Percentiles rank a stretch among this genome's conserved stretches.
These are phyloP conservation scores for Drosophila tanythrix DNA, from an alignment of 2,888 invertebrate genomes.

Conservation along the genomic window DNA sequence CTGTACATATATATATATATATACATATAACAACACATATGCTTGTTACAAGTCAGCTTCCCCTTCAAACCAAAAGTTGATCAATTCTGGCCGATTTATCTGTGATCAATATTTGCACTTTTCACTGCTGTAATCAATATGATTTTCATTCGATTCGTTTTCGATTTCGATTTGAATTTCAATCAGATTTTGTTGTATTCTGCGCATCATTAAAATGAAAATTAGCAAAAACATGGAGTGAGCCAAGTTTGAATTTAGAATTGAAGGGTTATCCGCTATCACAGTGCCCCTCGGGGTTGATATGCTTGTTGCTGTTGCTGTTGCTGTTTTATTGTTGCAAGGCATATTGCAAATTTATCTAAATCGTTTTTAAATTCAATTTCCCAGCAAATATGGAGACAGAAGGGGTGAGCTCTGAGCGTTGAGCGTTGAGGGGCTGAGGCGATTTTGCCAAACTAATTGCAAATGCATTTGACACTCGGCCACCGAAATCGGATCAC, in stretches of 20 bases:
- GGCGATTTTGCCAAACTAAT: slow-evolving; percentile 72
- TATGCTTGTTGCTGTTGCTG: slow-evolving; percentile 12
- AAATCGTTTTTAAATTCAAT: slow-evolving; percentile 79
- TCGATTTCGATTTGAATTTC: slow-evolving; percentile 32
- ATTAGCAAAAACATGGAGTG: slow-evolving; percentile 51
- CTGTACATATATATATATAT: too few relatives aligned
- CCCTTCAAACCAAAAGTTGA: neutral
- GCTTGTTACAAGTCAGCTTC: neutral
- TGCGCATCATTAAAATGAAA: slow-evolving; percentile 76
- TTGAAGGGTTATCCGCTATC: slow-evolving; percentile 49
- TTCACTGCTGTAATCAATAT: slow-evolving; percentile 66
- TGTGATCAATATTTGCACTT: slow-evolving; percentile 41
- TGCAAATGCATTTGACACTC: slow-evolving; percentile 76
- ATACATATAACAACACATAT: neutral
- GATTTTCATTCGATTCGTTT: slow-evolving; percentile 46
- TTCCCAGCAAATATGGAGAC: slow-evolving; percentile 20
- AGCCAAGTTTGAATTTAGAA: slow-evolving; percentile 4
- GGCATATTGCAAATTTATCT: slow-evolving; percentile 69
- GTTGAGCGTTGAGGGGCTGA: slow-evolving; percentile 14
- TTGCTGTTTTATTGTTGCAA: slow-evolving; percentile 14
- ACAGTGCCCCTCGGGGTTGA: slow-evolving; percentile 6
- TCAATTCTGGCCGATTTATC: slow-evolving; percentile 12
- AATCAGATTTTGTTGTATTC: slow-evolving; percentile 53
- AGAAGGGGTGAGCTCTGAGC: slow-evolving; percentile 25
- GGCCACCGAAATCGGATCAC: slow-evolving; percentile 57